Percentiles rank a stretch among this genome's conserved stretches.
Evolutionary conservation across 2,113 vertebrate species (phyloP).

Genomic region (Turnix velox): DNA sequence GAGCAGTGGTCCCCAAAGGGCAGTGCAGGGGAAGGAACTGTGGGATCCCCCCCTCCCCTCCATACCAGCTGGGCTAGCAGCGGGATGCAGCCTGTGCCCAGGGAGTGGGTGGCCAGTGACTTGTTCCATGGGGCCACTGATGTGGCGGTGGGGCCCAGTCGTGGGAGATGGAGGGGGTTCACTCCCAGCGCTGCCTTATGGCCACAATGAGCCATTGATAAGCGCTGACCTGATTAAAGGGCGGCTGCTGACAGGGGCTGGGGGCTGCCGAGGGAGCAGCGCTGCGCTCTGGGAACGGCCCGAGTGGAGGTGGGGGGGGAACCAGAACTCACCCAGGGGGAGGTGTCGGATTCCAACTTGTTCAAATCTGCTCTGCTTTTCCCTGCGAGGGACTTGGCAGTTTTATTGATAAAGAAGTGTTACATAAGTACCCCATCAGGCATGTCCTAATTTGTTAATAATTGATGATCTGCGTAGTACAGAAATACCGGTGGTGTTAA

Average conservation of each 20-base stretch:
- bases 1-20: not conserved
- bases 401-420: slow-evolving; percentile 25
- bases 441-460: slow-evolving; percentile 44
- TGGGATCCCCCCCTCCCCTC: not conserved
- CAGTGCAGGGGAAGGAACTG: not conserved
- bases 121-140: not conserved
- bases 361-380: not conserved
- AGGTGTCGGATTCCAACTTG: not conserved
- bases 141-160: not conserved
- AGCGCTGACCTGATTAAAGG: slow-evolving; percentile 1
- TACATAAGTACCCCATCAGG: slow-evolving; percentile 18
- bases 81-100: not conserved
- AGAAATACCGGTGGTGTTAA: not conserved
- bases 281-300: not conserved
- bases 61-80: not conserved
- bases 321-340: not conserved
- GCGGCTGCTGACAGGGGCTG: not conserved
- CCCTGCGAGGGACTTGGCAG: not conserved
- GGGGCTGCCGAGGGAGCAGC: not conserved
- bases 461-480: slow-evolving; percentile 22
- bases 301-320: not conserved
- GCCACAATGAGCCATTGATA: not conserved
- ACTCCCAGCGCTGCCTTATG: rapidly evolving
- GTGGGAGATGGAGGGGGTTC: not conserved
- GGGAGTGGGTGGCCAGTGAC: not conserved